Conservation (phyloP, 2,797 vertebrate genomes). For the Tachyglossus aculeatus region DNA sequence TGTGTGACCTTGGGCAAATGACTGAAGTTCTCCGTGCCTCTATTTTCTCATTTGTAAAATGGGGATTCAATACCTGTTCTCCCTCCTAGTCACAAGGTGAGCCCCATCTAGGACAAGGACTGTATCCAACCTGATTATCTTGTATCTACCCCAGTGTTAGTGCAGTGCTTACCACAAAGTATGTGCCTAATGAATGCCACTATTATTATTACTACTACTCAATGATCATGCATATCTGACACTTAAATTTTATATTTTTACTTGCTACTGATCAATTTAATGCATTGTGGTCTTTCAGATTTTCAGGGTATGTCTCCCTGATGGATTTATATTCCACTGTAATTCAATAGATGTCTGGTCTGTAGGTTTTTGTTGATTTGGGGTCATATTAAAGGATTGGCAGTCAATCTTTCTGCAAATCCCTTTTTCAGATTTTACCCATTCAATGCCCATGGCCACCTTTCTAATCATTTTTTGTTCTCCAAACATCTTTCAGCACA, state of each 20-base stretch:
- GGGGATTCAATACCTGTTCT: no score
- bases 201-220: no score
- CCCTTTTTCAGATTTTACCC: constrained; percentile 4
- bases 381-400: neutral
- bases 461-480: constrained; percentile 10
- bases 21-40: no score
- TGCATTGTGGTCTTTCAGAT: neutral
- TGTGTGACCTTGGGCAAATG: no score
- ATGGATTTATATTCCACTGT: neutral
- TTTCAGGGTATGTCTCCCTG: neutral
- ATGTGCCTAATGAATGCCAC: no score
- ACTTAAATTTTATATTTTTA: neutral
- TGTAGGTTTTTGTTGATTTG: neutral
- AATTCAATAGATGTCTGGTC: neutral
- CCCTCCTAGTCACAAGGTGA: no score
- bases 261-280: neutral
- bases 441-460: neutral
- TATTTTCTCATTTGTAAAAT: no score
- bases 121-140: no score
- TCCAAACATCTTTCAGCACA: constrained; percentile 18
- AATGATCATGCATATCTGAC: neutral
- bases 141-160: no score
- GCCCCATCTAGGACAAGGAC: no score
- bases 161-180: no score
- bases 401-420: neutral